Conservation (phyloP, 2,113 vertebrate species). For the Centropus unirufus region DNA sequence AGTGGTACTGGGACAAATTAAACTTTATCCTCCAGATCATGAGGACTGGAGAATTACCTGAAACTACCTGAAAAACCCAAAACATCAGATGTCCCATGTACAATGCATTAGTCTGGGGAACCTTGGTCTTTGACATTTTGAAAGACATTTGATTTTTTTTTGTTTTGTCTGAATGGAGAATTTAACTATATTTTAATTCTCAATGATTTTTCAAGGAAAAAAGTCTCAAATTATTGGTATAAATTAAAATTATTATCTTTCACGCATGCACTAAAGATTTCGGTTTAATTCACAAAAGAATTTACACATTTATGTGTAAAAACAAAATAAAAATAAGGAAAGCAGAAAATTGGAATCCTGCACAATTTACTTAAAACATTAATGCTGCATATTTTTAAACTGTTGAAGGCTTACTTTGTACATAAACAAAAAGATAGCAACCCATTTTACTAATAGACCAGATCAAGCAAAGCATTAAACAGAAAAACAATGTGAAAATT, state of each 20-base stretch:
- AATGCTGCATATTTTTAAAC: not conserved
- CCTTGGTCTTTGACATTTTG: not conserved
- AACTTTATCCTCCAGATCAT: not conserved
- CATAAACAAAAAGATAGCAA: not conserved
- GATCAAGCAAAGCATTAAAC: not conserved
- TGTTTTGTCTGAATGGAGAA: not conserved
- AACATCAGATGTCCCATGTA: not conserved
- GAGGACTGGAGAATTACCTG: not conserved
- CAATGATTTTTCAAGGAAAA: fast-evolving
- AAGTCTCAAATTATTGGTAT: not conserved
- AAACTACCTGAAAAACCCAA: not conserved
- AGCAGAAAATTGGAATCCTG: not conserved
- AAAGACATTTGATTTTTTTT: not conserved
- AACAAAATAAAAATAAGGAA: not conserved
- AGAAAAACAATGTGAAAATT: not conserved
- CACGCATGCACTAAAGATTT: not conserved
- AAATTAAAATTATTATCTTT: not conserved
- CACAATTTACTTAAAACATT: not conserved
- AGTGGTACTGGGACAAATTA: not conserved
- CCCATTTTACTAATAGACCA: not conserved
- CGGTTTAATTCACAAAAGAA: not conserved
- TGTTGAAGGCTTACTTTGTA: not conserved
- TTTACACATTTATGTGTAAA: not conserved
- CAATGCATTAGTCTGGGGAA: not conserved
- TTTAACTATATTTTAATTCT: not conserved